These are phyloP conservation scores for Psococerastis gibbosa DNA, from an alignment of 2,888 invertebrate species.

Conservation along the genomic window DNA sequence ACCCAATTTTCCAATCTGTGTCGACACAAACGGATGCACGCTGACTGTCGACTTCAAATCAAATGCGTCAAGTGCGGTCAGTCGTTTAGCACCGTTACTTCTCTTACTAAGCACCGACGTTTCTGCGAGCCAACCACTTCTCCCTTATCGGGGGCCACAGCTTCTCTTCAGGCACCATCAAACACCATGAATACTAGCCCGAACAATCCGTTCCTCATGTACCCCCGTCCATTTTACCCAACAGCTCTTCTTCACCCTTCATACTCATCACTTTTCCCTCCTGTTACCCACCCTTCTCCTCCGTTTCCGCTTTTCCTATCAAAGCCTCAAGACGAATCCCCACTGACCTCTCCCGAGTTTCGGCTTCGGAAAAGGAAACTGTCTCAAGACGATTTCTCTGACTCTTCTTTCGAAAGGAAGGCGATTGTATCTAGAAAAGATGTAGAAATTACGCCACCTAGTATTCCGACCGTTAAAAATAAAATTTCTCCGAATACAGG, in stretches of 20 bases:
- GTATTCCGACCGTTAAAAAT: conserved; percentile 16
- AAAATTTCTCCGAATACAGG: conserved; percentile 47
- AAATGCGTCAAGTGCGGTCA: conserved; percentile 91
- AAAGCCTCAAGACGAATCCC: neutral
- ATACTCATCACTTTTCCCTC: conserved; percentile 19
- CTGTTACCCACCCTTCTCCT: conserved; percentile 20
- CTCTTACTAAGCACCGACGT: conserved; percentile 85
- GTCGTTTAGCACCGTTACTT: conserved; percentile 78
- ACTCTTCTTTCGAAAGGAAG: conserved; percentile 1
- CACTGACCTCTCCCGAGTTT: neutral
- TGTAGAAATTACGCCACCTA: conserved; percentile 1
- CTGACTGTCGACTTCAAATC: conserved; percentile 80
- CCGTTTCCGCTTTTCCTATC: conserved; percentile 38
- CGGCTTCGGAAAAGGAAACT: neutral
- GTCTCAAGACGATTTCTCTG: neutral
- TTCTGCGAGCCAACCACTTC: conserved; percentile 72
- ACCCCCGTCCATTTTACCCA: conserved; percentile 31
- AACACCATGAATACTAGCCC: conserved; percentile 19
- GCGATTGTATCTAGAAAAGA: neutral
- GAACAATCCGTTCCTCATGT: conserved; percentile 41
- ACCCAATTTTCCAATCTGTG: conserved; percentile 99
- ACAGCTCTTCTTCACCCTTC: conserved; percentile 40
- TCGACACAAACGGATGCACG: conserved; percentile 98
- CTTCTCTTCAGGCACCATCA: conserved; percentile 21
- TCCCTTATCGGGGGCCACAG: conserved; percentile 16